Evolutionary conservation across 2,888 invertebrate genomes (phyloP), one percentile per base, ranked within the genome.

Genomic region (Nebria brevicollis): DNA sequence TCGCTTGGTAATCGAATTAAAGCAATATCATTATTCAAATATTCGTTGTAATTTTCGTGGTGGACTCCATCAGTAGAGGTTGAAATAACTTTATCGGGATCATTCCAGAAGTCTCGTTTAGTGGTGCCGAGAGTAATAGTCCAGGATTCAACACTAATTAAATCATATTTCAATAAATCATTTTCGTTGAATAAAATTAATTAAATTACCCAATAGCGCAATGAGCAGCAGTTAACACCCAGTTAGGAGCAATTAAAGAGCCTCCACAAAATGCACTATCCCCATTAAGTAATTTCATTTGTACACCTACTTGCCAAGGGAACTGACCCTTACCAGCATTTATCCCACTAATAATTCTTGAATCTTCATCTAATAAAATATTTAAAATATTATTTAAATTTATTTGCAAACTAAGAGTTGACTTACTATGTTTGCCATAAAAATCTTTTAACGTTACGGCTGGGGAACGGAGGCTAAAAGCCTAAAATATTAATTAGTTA

Each of bases 251-350:
- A 11, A 86, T 84, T 11, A 86, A 83, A 41, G 85, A 83, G 41
- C 86, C 86, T 1, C 86, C 86, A 79, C 86, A 86, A 78, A 86
- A 84, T 15, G 68, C 75, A 8, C 65, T 65, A 10, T 64, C 15
- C 2, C 26, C 68, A 74, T 66, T 68, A n/a, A 25, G 77, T 43
- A 20, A 65, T 25, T 25, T 2, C 8, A 79, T 77, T 43, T 66
- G 83, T 77, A 86, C 76, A 4, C 84, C 86, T 7, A 83, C 86
- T 83, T 86, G 86, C 85, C 85, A 86, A 10, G 87, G 87, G 83
- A 86, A 86, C 83, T 87, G 86, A 0, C 86, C 85, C 1, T 83
- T 77, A 13, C 54, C 77, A n/a, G 87, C 87, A 72, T 82, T 74
- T 11, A 72, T 34, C 13, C 87, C 86, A 72, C 84, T 84, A 72